Base-by-base conservation (phyloP, 35 echinoderm and acorn worm genomes). In the Ophioderma brevispina region DNA sequence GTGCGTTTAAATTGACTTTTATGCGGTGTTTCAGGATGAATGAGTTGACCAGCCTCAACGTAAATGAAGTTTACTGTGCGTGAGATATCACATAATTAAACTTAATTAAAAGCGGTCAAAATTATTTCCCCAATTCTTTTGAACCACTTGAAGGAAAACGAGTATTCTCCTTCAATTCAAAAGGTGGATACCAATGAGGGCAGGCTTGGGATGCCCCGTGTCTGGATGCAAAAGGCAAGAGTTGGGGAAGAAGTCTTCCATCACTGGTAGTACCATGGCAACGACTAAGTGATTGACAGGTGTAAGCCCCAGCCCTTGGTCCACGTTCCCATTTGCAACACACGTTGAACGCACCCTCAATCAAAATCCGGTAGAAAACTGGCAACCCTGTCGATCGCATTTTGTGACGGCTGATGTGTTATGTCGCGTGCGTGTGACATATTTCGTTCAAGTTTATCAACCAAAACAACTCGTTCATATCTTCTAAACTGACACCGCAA, bases 391-490 rank as follows among this genome's bases (percentile, higher is more conserved):
- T 70, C 59, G 17, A 25, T 70, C 17, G 59, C 28, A 70, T 70
- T 70, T 70, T 70, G 59, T 70, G 59, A 70, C 59, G 59, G 59
- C 59, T 70, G 59, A 70, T 70, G 15, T 70, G 59, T 70, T 30
- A 25, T 30, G 59, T 70, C 17, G 59, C 15, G 59, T 70, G 59
- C n/a, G 59, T 25, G 6, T 70, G 59, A 15, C 10, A 70, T 25
- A 70, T 70, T 70, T 70, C 28, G 17, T 25, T 70, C 28, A 30
- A 70, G 59, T 70, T 70, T 70, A 70, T 70, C 59, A 70, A 70
- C 59, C 59, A 70, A 70, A 70, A 70, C 59, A 70, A 70, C 6
- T 70, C 59, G 59, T 70, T 70, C 59, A 30, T 70, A 70, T 70
- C 23, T 18, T 25, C 23, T 18, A 70, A 70, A 70, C 59, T 70